Evolutionary conservation across 2,113 vertebrate genomes (phyloP), one percentile per base, ranked within the genome.

Genomic region (Sclerurus mexicanus): DNA sequence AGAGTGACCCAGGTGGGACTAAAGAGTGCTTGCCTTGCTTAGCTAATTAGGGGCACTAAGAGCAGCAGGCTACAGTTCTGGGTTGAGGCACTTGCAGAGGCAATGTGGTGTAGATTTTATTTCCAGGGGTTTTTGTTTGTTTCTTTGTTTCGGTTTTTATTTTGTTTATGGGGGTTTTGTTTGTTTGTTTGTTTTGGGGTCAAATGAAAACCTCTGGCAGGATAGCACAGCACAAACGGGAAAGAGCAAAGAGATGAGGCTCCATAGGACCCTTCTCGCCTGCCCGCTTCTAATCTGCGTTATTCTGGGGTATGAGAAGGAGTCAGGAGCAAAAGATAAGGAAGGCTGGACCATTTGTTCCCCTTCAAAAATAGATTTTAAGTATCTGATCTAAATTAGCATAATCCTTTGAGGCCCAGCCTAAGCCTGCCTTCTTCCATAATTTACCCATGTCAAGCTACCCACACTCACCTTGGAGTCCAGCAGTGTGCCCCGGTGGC

Each of bases 1-100:
- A 52, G 79, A 56, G 88, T 94, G 93, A 94, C 92, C 69, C 96
- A 94, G 95, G 73, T 96, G 92, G 96, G 92, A 56, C 64, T 95
- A 94, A 95, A 93, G 85, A 94, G 67, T 20, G 40, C 85, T 79
- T 68, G 90, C 68, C 79, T 92, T 84, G 90, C 90, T 88, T 89
- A 49, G 87, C 79, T 97, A 92, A 96, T 97, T 95, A 92, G 90
- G 92, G 60, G 49, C 22, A 0, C 64, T 20, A 52, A 71, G 49
- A 92, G 85, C 88, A 94, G 95, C 83, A 94, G 88, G 52, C 93
- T 93, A 79, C 28, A 86, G 30, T 68, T 80, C 68, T 63, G 86
- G 60, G 42, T 7, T 56, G 67, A 44, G 64, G n/a, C 16, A 46
- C 17, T 93, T 90, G 68, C 92, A 90, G 68, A 94, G 76, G 85